These are phyloP conservation scores for Vollenhovia emeryi DNA, from an alignment of 1,140 invertebrate species.

Conservation along the genomic window DNA sequence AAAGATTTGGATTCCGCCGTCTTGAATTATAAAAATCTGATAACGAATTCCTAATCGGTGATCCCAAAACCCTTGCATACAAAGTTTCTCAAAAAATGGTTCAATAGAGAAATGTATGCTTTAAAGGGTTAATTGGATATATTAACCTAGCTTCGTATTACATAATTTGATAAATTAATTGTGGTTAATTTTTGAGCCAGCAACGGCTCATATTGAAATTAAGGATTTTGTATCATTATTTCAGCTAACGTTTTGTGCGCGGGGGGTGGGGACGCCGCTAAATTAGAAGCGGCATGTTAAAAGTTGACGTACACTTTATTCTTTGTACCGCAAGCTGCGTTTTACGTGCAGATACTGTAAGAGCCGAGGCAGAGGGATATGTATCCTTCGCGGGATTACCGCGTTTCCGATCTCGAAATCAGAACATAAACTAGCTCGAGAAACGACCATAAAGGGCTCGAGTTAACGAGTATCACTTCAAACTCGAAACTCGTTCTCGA, in stretches of 20 bases:
- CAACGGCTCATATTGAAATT: not conserved
- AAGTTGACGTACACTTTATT: not conserved
- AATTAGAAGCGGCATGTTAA: not conserved
- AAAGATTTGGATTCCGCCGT: no score
- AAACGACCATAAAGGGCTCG: conserved; percentile 45
- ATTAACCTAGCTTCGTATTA: not conserved
- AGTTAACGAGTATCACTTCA: conserved; percentile 60
- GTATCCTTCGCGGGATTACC: conserved; percentile 18
- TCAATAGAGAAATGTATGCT: no score
- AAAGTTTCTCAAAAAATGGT: no score
- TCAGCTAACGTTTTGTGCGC: not conserved
- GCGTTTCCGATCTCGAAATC: conserved; percentile 53
- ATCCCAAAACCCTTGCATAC: no score
- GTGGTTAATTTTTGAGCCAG: not conserved
- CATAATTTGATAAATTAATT: not conserved
- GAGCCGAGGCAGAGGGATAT: not conserved
- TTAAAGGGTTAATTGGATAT: no score
- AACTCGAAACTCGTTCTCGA: conserved; percentile 61
- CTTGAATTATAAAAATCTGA: no score
- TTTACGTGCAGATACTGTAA: not conserved
- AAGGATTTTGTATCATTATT: not conserved
- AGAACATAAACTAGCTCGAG: conserved; percentile 31
- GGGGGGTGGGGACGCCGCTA: no score
- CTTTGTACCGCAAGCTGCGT: not conserved
- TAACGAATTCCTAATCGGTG: no score